Percentiles rank a stretch among this genome's conserved stretches.
These are phyloP conservation scores for Catharus ustulatus DNA, from an alignment of 2,797 vertebrate genomes.

Conservation along the genomic window DNA sequence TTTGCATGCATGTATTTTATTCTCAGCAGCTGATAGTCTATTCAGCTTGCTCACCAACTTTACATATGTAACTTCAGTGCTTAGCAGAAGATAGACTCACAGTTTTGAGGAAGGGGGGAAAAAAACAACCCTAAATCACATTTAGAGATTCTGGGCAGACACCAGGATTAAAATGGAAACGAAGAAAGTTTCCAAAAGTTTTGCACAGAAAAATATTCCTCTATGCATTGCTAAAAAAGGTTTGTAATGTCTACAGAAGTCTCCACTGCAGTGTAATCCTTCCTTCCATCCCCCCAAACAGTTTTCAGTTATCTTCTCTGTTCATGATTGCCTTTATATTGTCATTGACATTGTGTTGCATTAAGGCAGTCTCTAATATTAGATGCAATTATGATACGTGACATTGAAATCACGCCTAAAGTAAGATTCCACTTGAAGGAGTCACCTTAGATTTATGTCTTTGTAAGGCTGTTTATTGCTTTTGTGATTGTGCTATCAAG, in stretches of 20 bases:
- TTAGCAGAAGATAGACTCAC: background rate
- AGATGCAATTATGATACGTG: slow-evolving; percentile 58
- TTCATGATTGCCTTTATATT: slow-evolving; percentile 27
- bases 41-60: background rate
- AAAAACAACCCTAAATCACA: background rate
- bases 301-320: background rate
- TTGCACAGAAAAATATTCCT: background rate
- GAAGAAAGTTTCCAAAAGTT: background rate
- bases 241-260: background rate
- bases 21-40: background rate
- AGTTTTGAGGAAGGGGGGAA: background rate
- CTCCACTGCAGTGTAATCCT: background rate
- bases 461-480: slow-evolving; percentile 43
- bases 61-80: background rate
- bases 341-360: slow-evolving; percentile 32
- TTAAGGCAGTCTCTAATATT: slow-evolving; percentile 56
- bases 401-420: background rate
- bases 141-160: background rate
- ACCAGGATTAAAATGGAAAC: background rate
- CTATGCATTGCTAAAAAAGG: background rate
- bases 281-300: background rate
- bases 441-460: slow-evolving; percentile 38
- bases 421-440: slow-evolving; percentile 24
- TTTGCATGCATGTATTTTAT: background rate
- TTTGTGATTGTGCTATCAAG: slow-evolving; percentile 49